A percentile compares a stretch with the other conserved stretches of the same genome.
Conservation (phyloP, 2,888 invertebrate genomes). For the Aspidapion aeneum region DNA sequence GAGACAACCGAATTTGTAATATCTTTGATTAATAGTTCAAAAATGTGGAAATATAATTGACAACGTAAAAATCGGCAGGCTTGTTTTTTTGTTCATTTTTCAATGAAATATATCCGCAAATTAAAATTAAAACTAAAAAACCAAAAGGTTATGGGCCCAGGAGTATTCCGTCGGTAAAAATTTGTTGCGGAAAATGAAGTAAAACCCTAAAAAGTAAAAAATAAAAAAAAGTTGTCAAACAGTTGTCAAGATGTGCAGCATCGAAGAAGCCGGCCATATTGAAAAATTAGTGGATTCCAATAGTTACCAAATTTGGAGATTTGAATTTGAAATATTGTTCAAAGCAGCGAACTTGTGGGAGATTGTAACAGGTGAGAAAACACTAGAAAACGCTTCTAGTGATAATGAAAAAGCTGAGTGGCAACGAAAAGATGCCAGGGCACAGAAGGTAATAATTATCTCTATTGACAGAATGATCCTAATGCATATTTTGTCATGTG, state of each 20-base stretch:
- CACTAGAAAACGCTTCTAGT: not conserved
- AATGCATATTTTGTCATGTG: not conserved
- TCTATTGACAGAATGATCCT: not conserved
- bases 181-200: not conserved
- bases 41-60: too few species aligned
- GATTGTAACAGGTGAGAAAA: not conserved
- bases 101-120: too few species aligned
- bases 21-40: too few species aligned
- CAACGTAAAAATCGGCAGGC: too few species aligned
- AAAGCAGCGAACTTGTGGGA: not conserved
- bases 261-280: not conserved
- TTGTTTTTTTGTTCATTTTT: too few species aligned
- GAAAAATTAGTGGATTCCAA: not conserved
- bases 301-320: not conserved
- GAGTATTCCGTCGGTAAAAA: not conserved
- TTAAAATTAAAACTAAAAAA: not conserved
- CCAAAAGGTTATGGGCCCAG: not conserved
- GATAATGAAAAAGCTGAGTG: not conserved
- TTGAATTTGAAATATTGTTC: not conserved
- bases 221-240: too few species aligned
- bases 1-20: too few species aligned
- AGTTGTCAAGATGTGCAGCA: not conserved
- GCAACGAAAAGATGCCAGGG: not conserved
- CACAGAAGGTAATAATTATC: not conserved
- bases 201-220: not conserved